phyloP scores from a whole-genome alignment of 53 echinoderm and acorn worm genomes.

The Holothuria scabra region DNA sequence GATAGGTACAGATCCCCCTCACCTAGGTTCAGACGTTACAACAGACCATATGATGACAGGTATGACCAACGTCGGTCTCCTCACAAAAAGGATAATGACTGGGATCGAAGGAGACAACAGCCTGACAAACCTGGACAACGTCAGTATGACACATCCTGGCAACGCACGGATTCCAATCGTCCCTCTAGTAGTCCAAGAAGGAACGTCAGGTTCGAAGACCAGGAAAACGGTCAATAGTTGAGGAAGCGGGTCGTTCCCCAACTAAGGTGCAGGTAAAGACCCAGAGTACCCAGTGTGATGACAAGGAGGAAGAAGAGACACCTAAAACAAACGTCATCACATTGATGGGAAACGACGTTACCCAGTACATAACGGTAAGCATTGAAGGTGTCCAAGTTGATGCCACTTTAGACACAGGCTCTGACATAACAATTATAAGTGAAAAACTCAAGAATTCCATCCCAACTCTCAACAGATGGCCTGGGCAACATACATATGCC shows the following conservation, averaged over 20 bases:
- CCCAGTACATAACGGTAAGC: background rate
- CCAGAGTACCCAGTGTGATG: background rate
- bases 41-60: background rate
- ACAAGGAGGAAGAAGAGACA: background rate
- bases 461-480: background rate
- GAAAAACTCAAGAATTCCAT: background rate
- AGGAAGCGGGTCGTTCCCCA: constrained; percentile 18
- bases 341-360: background rate
- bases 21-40: background rate
- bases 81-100: background rate
- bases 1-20: background rate
- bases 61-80: background rate
- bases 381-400: background rate
- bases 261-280: background rate
- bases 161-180: background rate
- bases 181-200: background rate
- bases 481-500: background rate
- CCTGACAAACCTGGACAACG: background rate
- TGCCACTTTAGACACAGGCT: background rate
- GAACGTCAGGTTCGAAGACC: constrained; percentile 6
- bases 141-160: background rate
- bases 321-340: background rate
- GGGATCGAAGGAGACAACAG: background rate
- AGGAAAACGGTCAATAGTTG: constrained; percentile 26
- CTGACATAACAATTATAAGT: background rate